These are phyloP conservation scores for Parnassius glacialis DNA, from an alignment of 2,888 invertebrate species.

Conservation along the genomic window DNA sequence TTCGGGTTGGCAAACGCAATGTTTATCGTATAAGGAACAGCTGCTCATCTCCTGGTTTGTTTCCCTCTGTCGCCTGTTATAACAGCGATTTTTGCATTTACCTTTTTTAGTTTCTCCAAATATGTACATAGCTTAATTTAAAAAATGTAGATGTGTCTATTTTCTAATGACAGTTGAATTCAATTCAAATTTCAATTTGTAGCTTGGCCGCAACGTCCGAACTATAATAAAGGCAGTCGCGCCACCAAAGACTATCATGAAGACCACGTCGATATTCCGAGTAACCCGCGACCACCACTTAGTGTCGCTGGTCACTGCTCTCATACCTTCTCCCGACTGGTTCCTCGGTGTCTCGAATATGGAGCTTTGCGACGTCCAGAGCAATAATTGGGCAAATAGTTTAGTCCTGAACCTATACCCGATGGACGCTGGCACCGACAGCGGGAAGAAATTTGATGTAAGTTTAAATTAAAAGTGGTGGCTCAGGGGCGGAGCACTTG, in stretches of 20 bases:
- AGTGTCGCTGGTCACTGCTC: conserved; percentile 62
- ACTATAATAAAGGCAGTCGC: conserved; percentile 68
- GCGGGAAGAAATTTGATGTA: conserved; percentile 94
- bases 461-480: conserved; percentile 31
- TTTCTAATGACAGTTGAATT: too few species aligned
- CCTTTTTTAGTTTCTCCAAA: too few species aligned
- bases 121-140: too few species aligned
- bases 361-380: conserved; percentile 91
- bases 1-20: too few species aligned
- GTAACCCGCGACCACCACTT: conserved; percentile 58
- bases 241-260: conserved; percentile 51
- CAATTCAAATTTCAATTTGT: too few species aligned
- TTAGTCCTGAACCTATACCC: conserved; percentile 93
- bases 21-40: too few species aligned
- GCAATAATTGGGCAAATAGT: conserved; percentile 87
- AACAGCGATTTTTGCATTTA: too few species aligned
- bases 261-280: conserved; percentile 58
- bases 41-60: too few species aligned
- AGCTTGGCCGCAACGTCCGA: conserved; percentile 55
- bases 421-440: conserved; percentile 97
- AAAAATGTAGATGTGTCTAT: too few species aligned
- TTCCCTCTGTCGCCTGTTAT: too few species aligned
- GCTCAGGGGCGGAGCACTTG: too few species aligned
- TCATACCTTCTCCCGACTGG: conserved; percentile 93
- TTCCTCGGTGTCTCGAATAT: conserved; percentile 94